Conservation (phyloP, 2,888 invertebrate species). For the Geophilus truncorum region DNA sequence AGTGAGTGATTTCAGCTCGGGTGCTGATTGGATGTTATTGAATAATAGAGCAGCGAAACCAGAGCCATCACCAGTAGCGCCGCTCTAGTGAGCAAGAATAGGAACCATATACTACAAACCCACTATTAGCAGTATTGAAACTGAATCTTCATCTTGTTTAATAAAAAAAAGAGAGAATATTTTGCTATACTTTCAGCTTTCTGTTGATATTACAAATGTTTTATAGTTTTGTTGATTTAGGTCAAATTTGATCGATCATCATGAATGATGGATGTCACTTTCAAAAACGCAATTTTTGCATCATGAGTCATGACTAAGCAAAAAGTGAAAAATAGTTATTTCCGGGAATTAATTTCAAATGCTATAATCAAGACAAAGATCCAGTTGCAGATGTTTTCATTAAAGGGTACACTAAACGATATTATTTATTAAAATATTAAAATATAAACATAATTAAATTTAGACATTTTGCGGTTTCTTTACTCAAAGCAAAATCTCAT, state of each 20-base stretch:
- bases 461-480: no score
- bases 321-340: background rate
- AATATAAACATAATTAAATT: no score
- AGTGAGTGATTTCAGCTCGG: constrained; percentile 15
- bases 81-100: constrained; percentile 21
- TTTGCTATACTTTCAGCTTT: no score
- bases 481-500: no score
- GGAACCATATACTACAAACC: constrained; percentile 18
- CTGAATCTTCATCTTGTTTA: background rate
- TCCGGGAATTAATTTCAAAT: background rate
- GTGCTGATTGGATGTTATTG: constrained; percentile 21
- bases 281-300: background rate
- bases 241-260: background rate
- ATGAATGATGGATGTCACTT: background rate
- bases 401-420: background rate
- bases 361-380: background rate
- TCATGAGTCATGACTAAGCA: background rate
- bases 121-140: background rate
- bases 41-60: constrained; percentile 27
- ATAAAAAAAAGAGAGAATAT: background rate
- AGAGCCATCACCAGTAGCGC: constrained; percentile 27
- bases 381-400: background rate
- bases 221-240: background rate
- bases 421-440: no score
- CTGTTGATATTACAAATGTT: no score